phyloP scores from a whole-genome alignment of 2,797 vertebrate genomes.

The Picus viridis region DNA sequence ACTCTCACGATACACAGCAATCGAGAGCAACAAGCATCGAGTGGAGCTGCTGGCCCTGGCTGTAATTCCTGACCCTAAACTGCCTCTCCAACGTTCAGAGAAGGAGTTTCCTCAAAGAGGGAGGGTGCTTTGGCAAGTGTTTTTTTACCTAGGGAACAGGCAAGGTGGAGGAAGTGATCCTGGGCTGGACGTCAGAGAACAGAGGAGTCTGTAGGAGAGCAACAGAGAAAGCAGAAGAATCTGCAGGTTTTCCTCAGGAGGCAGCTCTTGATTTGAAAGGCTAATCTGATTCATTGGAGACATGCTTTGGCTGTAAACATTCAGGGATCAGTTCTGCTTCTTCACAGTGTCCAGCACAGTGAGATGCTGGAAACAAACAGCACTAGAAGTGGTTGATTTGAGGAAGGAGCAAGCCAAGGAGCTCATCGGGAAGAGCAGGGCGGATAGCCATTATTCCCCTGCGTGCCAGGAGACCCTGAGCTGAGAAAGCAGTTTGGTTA shows the following conservation, averaged over 20 bases:
- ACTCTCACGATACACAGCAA: neutral
- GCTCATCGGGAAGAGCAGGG: neutral
- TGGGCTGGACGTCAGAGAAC: neutral
- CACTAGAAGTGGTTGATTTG: neutral
- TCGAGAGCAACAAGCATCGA: neutral
- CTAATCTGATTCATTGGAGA: neutral
- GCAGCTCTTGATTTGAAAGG: neutral
- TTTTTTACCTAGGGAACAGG: accelerated
- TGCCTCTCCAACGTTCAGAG: neutral
- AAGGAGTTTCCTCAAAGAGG: neutral
- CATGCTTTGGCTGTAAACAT: neutral
- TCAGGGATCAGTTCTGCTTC: neutral
- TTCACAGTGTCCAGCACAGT: neutral
- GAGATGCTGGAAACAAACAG: neutral
- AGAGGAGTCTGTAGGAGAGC: neutral
- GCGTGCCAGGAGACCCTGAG: neutral
- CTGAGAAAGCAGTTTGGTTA: neutral
- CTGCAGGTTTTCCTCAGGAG: neutral
- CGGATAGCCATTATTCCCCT: neutral
- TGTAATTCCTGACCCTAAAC: neutral
- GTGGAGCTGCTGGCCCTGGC: neutral
- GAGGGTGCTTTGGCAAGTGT: neutral
- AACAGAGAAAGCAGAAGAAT: neutral
- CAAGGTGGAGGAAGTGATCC: neutral
- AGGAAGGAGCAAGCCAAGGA: neutral